A percentile compares a stretch with the other conserved stretches of the same genome.
These are phyloP conservation scores for Oryzias sinensis DNA, from an alignment of 2,797 vertebrate species.

Conservation along the genomic window DNA sequence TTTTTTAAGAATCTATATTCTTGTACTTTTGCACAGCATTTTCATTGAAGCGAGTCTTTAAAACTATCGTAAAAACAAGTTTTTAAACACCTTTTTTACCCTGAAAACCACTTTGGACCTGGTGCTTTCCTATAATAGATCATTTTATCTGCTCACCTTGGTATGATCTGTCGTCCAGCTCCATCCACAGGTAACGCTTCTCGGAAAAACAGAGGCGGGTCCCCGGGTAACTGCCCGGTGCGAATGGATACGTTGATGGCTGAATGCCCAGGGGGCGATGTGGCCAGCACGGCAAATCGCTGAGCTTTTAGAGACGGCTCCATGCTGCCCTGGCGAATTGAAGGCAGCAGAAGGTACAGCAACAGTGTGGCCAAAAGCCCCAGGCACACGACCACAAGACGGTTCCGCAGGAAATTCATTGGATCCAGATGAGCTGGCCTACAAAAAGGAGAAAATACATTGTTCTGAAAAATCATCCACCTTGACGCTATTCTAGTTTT, in stretches of 20 bases:
- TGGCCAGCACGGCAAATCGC: conserved; percentile 63
- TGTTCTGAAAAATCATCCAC: background rate
- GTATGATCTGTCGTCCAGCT: conserved; percentile 68
- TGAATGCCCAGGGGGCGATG: conserved; percentile 51
- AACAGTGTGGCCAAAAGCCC: conserved; percentile 82
- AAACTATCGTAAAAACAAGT: too few relatives aligned
- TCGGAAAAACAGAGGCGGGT: conserved; percentile 87
- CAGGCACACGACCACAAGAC: conserved; percentile 82
- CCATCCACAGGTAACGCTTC: conserved; percentile 80
- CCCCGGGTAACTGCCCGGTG: conserved; percentile 79
- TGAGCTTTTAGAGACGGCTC: conserved; percentile 75
- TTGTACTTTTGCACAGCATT: too few relatives aligned
- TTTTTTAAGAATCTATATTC: too few relatives aligned
- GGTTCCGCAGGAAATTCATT: conserved; percentile 85
- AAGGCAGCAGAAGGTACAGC: conserved; percentile 85
- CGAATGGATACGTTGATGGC: conserved; percentile 77
- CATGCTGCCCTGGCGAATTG: conserved; percentile 79
- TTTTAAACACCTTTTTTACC: background rate
- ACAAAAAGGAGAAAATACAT: conserved; percentile 25
- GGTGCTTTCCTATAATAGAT: background rate
- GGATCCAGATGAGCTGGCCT: conserved; percentile 43
- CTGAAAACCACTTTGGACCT: conserved; percentile 1
- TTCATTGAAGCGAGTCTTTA: too few relatives aligned
- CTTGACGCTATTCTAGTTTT: background rate
- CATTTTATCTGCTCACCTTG: conserved; percentile 74